Percentiles rank a stretch among this genome's conserved stretches.
Conservation (phyloP, 2,113 vertebrate species). For the Xenopus borealis region DNA sequence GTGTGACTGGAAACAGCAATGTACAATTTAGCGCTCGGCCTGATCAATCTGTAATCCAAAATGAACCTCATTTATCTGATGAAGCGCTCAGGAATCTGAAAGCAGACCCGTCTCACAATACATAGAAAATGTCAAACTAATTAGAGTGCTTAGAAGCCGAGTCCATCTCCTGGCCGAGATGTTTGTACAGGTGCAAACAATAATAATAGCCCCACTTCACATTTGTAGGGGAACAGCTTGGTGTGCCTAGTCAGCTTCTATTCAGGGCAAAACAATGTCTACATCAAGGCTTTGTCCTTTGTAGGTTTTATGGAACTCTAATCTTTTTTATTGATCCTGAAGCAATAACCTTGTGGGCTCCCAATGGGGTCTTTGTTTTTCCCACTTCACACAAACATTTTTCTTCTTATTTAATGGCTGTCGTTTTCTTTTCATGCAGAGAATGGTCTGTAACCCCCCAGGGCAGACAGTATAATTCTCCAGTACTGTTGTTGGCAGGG, state of each 20-base stretch:
- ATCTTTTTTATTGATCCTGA: conserved; percentile 5
- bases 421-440: too few species aligned
- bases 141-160: not conserved
- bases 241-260: not conserved
- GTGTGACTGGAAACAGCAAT: too few species aligned
- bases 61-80: not conserved
- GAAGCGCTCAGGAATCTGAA: not conserved
- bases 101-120: not conserved
- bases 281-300: not conserved
- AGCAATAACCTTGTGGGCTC: conserved; percentile 10
- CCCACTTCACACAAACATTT: too few species aligned
- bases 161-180: not conserved
- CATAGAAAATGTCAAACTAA: not conserved
- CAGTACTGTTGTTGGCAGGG: too few species aligned
- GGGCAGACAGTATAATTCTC: too few species aligned
- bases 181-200: conserved; percentile 23
- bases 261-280: not conserved
- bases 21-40: too few species aligned
- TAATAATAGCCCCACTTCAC: not conserved
- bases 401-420: too few species aligned
- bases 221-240: conserved; percentile 2
- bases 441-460: too few species aligned
- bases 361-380: not conserved
- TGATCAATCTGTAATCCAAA: not conserved
- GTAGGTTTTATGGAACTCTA: conserved; percentile 7